Base-by-base conservation (phyloP, 2,113 vertebrate species). In the Serilophus lunatus region DNA sequence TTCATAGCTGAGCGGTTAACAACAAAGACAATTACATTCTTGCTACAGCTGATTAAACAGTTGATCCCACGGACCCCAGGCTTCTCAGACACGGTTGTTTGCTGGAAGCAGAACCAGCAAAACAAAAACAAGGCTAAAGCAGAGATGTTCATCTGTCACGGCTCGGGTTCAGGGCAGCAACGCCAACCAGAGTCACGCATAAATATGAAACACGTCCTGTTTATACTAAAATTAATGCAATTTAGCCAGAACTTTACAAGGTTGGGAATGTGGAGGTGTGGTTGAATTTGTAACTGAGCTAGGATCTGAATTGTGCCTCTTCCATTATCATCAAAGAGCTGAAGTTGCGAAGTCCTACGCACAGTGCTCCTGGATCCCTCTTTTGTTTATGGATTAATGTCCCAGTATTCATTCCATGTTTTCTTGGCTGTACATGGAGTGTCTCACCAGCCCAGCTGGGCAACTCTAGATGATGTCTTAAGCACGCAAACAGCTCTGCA, bases 1-100 rank as follows among this genome's bases (percentile, higher is more conserved):
- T 96, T 96, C 94, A 97, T 92, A 97, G 95, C 65, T 92, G 86
- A 95, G 71, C 24, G n/a, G 68, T 87, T 95, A 95, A 92, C 95
- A 96, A 97, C 95, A 97, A 96, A 96, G 88, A 68, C 95, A 90
- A 92, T 83, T 69, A 80, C 90, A 96, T 95, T 96, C 94, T 88
- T 96, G 95, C 92, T 64, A 88, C 97, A 96, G 94, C 94, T 93
- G 94, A 97, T 97, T 96, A 97, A 95, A 97, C 94, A 94, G 76
- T 91, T 89, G 91, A 96, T 95, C 87, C 95, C 84, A 88, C 3
- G 18, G 71, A 94, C 69, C 68, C 90, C 93, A 87, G 71, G 70
- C 86, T 95, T 95, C 95, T 84, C 95, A 93, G 91, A 63, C 72
- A 64, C 1, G 3, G 82, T 63, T 95, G 77, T 96, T 95, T 96